Conservation (phyloP, 2,113 vertebrate genomes). For the Zosterops lateralis region DNA sequence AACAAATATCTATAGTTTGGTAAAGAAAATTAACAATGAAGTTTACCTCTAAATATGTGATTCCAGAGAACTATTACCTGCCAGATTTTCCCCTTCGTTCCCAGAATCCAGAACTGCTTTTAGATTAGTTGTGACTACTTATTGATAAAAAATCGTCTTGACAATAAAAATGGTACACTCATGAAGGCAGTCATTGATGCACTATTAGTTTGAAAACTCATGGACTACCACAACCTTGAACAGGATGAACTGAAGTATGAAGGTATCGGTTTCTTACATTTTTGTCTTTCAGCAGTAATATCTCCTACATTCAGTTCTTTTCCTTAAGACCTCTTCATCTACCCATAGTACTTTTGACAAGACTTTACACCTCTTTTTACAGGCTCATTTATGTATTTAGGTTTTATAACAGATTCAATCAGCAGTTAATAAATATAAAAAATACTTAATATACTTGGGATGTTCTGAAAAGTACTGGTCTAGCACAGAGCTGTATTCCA, state of each 20-base stretch:
- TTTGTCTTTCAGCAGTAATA: neutral
- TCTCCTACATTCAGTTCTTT: neutral
- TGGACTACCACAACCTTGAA: neutral
- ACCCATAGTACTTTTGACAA: neutral
- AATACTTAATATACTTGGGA: neutral
- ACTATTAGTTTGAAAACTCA: neutral
- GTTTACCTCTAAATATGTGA: neutral
- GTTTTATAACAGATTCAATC: neutral
- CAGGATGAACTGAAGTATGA: neutral
- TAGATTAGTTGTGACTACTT: neutral
- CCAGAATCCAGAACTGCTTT: neutral
- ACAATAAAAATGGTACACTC: neutral
- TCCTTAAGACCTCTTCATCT: neutral
- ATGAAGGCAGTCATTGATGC: neutral
- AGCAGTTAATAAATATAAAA: neutral
- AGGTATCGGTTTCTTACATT: neutral
- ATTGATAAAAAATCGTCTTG: neutral
- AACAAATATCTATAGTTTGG: neutral
- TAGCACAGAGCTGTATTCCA: neutral
- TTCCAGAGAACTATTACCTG: neutral
- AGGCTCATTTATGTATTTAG: neutral
- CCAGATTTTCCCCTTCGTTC: neutral
- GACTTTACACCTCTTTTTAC: neutral
- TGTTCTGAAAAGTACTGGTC: neutral
- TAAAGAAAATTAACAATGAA: neutral